Evolutionary conservation across 2,113 vertebrate genomes (phyloP).

Genomic region (Redunca redunca): DNA sequence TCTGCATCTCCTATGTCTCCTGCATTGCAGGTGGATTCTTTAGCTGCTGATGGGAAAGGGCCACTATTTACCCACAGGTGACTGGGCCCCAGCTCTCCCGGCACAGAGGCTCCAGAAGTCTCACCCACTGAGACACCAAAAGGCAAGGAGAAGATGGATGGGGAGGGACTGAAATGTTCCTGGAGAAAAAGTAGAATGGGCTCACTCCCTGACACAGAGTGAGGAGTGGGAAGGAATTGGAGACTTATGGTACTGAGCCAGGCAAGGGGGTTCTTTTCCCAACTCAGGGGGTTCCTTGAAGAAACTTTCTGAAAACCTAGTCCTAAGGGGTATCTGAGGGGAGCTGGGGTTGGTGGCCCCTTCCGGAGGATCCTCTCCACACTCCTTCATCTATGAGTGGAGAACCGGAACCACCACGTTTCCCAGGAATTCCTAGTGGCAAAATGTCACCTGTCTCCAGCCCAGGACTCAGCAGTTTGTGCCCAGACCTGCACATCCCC

Average conservation of each 20-base stretch:
- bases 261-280: background rate
- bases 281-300: background rate
- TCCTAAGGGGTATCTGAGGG: background rate
- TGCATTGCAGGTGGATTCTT: background rate
- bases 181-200: background rate
- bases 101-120: background rate
- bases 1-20: background rate
- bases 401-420: background rate
- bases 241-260: background rate
- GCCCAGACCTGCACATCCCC: background rate
- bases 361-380: background rate
- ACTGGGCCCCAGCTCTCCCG: background rate
- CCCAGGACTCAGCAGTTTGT: background rate
- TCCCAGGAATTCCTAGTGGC: background rate
- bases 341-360: background rate
- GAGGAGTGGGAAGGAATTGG: background rate
- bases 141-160: background rate
- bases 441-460: background rate
- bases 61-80: background rate
- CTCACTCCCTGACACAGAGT: background rate
- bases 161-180: background rate
- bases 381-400: background rate
- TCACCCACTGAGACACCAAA: background rate
- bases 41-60: background rate
- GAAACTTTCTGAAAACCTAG: background rate